Evolutionary conservation across 1,140 invertebrate species (phyloP).

Genomic region (Trichonephila clavipes): DNA sequence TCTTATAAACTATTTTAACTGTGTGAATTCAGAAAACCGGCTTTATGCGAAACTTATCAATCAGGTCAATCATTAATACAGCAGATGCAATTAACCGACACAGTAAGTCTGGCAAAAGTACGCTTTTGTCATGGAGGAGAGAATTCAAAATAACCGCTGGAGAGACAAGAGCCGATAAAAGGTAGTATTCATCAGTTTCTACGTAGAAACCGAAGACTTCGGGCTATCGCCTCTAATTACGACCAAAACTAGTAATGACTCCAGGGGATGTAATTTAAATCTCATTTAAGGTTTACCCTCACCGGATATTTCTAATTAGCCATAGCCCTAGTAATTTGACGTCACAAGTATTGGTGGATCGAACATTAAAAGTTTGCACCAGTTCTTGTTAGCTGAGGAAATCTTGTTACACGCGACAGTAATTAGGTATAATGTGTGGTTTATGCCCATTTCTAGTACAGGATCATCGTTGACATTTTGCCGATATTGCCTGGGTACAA

Average conservation of each 20-base stretch:
- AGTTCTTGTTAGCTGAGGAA: conserved; percentile 30
- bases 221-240: conserved; percentile 53
- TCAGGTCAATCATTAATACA: neutral
- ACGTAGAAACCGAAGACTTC: conserved; percentile 28
- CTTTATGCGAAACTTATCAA: conserved; percentile 8
- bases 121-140: neutral
- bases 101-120: neutral
- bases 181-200: conserved; percentile 38
- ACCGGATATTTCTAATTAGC: conserved; percentile 66
- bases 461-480: neutral
- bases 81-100: neutral
- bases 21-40: neutral
- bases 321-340: conserved; percentile 34
- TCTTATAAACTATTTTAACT: neutral
- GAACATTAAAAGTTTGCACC: conserved; percentile 42
- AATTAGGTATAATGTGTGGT: conserved; percentile 24
- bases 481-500: neutral
- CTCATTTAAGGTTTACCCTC: conserved; percentile 62
- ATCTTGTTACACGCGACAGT: conserved; percentile 25
- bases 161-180: neutral
- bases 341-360: conserved; percentile 39
- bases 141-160: conserved; percentile 47
- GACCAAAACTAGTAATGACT: conserved; percentile 43
- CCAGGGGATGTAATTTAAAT: conserved; percentile 59
- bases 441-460: neutral